A percentile compares a stretch with the other conserved stretches of the same genome.
phyloP scores from a whole-genome alignment of 2,113 vertebrate genomes.

The Pholis gunnellus region DNA sequence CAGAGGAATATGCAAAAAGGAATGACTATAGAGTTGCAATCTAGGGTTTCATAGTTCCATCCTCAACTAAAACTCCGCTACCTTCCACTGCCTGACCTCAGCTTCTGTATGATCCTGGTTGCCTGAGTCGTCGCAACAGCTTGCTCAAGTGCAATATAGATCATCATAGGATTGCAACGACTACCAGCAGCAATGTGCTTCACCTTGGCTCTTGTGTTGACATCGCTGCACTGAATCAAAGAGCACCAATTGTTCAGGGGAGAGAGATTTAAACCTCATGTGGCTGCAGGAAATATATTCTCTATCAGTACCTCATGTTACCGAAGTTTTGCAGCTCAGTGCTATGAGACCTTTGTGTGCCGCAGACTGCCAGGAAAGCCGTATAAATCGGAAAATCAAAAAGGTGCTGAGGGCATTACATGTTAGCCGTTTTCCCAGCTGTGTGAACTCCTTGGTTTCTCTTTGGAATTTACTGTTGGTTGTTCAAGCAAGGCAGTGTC shows the following conservation, averaged over 20 bases:
- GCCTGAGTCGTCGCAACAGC: neutral
- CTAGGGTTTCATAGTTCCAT: neutral
- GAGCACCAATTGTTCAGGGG: slow-evolving; percentile 15
- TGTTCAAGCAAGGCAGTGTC: slow-evolving; percentile 48
- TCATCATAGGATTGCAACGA: neutral
- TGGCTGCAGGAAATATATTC: slow-evolving; percentile 35
- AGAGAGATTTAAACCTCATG: slow-evolving; percentile 39
- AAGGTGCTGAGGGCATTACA: slow-evolving; percentile 31
- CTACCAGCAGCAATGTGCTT: slow-evolving; percentile 29
- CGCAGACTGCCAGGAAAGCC: slow-evolving; percentile 2
- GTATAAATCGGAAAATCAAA: slow-evolving; percentile 34
- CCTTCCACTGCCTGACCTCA: neutral
- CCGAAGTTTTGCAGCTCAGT: slow-evolving; percentile 43
- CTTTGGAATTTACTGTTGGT: slow-evolving; percentile 27
- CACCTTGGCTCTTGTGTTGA: slow-evolving; percentile 21
- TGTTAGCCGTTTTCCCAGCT: slow-evolving; percentile 40
- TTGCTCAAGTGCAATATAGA: slow-evolving; percentile 14
- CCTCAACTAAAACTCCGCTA: neutral
- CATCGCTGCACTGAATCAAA: slow-evolving; percentile 35
- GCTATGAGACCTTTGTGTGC: slow-evolving; percentile 28
- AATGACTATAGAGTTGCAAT: neutral
- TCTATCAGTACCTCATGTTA: slow-evolving; percentile 43
- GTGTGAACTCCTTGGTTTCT: slow-evolving; percentile 47
- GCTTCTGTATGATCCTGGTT: slow-evolving; percentile 7
- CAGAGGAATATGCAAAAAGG: neutral